Evolutionary conservation across 2,113 vertebrate genomes (phyloP).

Genomic region (Equus przewalskii): DNA sequence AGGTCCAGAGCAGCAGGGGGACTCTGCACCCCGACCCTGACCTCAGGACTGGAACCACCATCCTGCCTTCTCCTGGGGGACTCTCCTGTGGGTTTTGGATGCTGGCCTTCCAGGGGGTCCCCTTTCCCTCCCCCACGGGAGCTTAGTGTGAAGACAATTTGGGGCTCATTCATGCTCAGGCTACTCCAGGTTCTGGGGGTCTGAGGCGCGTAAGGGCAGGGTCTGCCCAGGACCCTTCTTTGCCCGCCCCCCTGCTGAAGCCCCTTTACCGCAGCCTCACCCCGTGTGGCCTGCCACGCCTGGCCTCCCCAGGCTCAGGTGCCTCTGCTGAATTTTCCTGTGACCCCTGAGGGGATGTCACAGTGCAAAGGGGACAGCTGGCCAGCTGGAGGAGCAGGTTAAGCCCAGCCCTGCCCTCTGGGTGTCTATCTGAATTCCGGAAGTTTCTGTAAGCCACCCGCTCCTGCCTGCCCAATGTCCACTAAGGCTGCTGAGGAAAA

Average conservation of each 20-base stretch:
- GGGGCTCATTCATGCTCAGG: not conserved
- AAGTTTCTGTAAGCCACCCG: not conserved
- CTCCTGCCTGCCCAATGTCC: rapidly evolving
- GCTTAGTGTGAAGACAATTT: not conserved
- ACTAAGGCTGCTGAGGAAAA: not conserved
- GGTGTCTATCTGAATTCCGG: not conserved
- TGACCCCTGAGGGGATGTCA: not conserved
- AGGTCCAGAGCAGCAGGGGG: not conserved
- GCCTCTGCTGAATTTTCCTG: not conserved
- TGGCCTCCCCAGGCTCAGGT: not conserved
- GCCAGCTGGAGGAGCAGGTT: not conserved
- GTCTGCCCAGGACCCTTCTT: not conserved
- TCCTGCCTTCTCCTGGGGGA: rapidly evolving
- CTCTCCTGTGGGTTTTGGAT: rapidly evolving
- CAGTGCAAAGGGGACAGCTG: not conserved
- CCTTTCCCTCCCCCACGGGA: rapidly evolving
- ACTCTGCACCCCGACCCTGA: rapidly evolving
- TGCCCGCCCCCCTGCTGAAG: not conserved
- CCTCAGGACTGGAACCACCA: not conserved
- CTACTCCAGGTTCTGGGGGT: too few relatives aligned
- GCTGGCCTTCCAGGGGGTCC: not conserved
- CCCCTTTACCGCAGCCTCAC: not conserved
- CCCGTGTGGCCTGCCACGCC: not conserved
- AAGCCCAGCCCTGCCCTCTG: not conserved
- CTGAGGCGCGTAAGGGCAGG: not conserved